Evolutionary conservation across 1,140 invertebrate species (phyloP).

Genomic region (Macrostomum lignano): DNA sequence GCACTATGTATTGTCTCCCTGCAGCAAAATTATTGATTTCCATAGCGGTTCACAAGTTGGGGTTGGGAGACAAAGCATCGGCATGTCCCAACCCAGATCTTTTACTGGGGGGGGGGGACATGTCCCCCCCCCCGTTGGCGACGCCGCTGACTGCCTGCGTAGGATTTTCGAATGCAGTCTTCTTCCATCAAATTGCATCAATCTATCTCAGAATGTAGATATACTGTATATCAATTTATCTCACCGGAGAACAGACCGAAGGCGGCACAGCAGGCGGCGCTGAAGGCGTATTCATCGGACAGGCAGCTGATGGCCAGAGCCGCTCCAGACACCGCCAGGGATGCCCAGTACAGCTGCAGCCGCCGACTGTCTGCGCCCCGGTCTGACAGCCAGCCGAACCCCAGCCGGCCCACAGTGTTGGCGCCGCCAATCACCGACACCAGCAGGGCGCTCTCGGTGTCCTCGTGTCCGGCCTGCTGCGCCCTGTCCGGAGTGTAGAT

Average conservation of each 20-base stretch:
- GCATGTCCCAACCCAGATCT: too few relatives aligned
- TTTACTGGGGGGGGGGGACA: too few relatives aligned
- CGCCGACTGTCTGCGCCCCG: constrained; percentile 32
- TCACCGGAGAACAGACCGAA: constrained; percentile 51
- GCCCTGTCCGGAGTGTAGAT: constrained; percentile 39
- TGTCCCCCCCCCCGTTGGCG: too few relatives aligned
- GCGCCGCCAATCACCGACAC: constrained; percentile 56
- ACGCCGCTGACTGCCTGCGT: too few relatives aligned
- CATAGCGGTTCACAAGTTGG: too few relatives aligned
- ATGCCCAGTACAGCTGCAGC: constrained; percentile 54
- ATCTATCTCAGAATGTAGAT: too few relatives aligned
- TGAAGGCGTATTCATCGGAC: constrained; percentile 37
- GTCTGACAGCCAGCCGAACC: constrained; percentile 31
- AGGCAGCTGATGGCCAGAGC: constrained; percentile 43
- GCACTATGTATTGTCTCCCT: too few relatives aligned
- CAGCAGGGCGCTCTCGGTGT: constrained; percentile 47
- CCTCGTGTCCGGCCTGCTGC: constrained; percentile 30
- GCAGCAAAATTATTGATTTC: too few relatives aligned
- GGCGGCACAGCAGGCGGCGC: constrained; percentile 44
- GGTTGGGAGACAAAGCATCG: too few relatives aligned
- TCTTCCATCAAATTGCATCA: too few relatives aligned
- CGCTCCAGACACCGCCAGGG: constrained; percentile 48
- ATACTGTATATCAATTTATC: too few relatives aligned
- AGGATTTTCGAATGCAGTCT: too few relatives aligned
- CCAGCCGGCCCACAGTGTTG: constrained; percentile 32